Evolutionary conservation across 2,797 vertebrate species (phyloP).

Genomic region (Rhinatrema bivittatum): DNA sequence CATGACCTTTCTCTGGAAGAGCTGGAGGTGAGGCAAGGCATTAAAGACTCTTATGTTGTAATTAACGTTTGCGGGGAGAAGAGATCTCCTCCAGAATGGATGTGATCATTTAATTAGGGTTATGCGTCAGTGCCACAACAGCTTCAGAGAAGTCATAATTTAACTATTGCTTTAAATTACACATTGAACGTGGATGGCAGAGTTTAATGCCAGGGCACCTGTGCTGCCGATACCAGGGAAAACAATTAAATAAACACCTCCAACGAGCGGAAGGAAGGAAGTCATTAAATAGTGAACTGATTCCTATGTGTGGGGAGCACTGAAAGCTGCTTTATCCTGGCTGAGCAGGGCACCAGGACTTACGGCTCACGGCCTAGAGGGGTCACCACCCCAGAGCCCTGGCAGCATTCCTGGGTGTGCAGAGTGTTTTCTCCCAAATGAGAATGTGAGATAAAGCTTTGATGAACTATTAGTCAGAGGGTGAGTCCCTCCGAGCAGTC

Average conservation of each 20-base stretch:
- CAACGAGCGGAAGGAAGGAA: constrained; percentile 1
- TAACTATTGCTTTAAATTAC: constrained; percentile 85
- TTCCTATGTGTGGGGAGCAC: too few species aligned
- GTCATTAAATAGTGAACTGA: constrained; percentile 16
- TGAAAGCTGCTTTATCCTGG: too few species aligned
- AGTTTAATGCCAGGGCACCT: constrained; percentile 54
- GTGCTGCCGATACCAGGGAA: constrained; percentile 35
- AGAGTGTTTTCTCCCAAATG: too few species aligned
- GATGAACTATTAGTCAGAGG: too few species aligned
- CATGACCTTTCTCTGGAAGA: constrained; percentile 86
- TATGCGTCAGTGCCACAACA: constrained; percentile 83
- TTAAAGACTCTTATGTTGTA: constrained; percentile 94
- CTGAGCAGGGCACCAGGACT: too few species aligned
- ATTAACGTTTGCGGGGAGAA: constrained; percentile 81
- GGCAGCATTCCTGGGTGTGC: too few species aligned
- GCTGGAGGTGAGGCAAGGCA: constrained; percentile 88
- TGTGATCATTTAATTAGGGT: constrained; percentile 91
- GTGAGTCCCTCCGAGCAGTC: too few species aligned
- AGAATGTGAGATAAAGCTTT: too few species aligned
- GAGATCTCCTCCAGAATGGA: constrained; percentile 77
- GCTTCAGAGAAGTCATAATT: constrained; percentile 78
- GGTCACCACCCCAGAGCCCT: too few species aligned
- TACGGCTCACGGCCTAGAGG: too few species aligned
- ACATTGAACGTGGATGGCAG: constrained; percentile 56
- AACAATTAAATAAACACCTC: constrained; percentile 64